phyloP scores from a whole-genome alignment of 2,888 invertebrate species.

The Epinotia bilunana region DNA sequence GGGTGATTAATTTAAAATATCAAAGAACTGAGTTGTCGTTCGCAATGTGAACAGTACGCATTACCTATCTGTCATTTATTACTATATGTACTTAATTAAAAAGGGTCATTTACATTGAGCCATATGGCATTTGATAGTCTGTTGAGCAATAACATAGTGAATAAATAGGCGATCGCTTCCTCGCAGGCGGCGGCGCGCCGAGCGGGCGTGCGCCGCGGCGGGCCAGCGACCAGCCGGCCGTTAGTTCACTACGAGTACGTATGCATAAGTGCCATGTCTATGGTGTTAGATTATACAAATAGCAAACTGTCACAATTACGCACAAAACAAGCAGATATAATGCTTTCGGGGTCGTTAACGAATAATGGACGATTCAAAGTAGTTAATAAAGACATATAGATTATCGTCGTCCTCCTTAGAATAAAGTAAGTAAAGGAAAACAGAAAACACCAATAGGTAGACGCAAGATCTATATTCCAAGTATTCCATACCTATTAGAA shows the following conservation, averaged over 20 bases:
- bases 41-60: not conserved
- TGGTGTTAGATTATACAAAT: constrained; percentile 57
- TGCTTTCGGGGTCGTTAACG: constrained; percentile 73
- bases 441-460: constrained; percentile 78
- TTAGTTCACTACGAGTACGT: constrained; percentile 10
- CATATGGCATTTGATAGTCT: constrained; percentile 5
- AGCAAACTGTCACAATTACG: constrained; percentile 71
- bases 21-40: not conserved
- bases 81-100: constrained; percentile 3
- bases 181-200: constrained; percentile 11
- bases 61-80: not conserved
- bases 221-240: not conserved
- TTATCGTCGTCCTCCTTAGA: constrained; percentile 63
- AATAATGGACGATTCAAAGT: constrained; percentile 52
- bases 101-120: constrained; percentile 17
- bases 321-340: constrained; percentile 68
- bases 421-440: constrained; percentile 62
- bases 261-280: constrained; percentile 49
- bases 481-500: constrained; percentile 44
- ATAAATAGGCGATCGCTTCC: constrained; percentile 11
- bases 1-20: not conserved
- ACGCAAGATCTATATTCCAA: constrained; percentile 62
- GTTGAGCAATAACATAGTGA: constrained; percentile 20
- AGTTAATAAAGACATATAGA: constrained; percentile 54
- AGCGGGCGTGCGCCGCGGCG: not conserved